Conservation (phyloP, 2,888 invertebrate species). For the Hydraecia micacea region DNA sequence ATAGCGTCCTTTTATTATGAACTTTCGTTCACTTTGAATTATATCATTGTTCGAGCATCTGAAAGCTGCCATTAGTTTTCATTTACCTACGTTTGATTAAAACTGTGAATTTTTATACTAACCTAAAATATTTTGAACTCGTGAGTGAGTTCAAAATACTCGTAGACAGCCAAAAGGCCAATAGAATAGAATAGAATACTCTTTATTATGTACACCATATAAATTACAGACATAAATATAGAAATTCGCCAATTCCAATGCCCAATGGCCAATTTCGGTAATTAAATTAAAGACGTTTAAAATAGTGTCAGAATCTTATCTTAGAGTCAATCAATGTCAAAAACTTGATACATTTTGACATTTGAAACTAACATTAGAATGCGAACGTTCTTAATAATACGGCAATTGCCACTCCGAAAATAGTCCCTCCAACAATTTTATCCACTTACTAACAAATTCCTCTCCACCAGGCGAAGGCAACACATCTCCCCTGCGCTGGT, state of each 20-base stretch:
- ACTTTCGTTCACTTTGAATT: not conserved
- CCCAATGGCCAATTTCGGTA: too few relatives aligned
- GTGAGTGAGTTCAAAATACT: too few relatives aligned
- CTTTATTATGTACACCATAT: too few relatives aligned
- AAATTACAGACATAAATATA: too few relatives aligned
- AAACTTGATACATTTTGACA: too few relatives aligned
- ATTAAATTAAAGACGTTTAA: too few relatives aligned
- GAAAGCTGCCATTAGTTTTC: not conserved
- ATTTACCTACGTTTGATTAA: not conserved
- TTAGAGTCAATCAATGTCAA: too few relatives aligned
- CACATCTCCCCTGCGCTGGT: slow-evolving; percentile 90
- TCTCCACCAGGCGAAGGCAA: slow-evolving; percentile 79
- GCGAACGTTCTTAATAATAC: not conserved
- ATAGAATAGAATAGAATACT: too few relatives aligned
- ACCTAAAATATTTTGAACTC: not conserved
- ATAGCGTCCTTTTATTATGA: not conserved
- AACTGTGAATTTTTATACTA: not conserved
- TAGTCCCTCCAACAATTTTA: not conserved
- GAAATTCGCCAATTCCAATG: too few relatives aligned
- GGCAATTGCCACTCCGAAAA: not conserved
- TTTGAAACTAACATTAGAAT: not conserved
- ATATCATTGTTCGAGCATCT: not conserved
- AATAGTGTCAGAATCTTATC: too few relatives aligned
- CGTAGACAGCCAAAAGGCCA: too few relatives aligned
- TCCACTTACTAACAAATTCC: not conserved